Evolutionary conservation across 1,140 invertebrate genomes (phyloP).

Genomic region (Aphis craccivora): DNA sequence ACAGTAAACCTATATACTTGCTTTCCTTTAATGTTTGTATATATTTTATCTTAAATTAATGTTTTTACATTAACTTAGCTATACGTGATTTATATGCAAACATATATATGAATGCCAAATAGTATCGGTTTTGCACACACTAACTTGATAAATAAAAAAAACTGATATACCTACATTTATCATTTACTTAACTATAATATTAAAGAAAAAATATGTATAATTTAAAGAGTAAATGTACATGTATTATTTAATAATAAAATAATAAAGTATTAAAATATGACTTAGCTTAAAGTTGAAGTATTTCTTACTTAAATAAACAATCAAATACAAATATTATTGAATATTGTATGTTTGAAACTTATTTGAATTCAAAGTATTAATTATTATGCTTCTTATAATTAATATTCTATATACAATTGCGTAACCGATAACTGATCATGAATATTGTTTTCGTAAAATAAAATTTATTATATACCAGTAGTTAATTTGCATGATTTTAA

Average conservation of each 20-base stretch:
- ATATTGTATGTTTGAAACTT: not conserved
- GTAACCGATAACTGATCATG: not conserved
- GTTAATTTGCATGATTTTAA: no score
- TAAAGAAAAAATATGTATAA: not conserved
- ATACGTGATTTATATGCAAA: constrained; percentile 14
- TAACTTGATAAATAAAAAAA: not conserved
- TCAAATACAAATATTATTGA: not conserved
- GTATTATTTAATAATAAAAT: not conserved
- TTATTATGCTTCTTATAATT: not conserved
- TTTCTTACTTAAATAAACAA: not conserved
- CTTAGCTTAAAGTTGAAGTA: not conserved
- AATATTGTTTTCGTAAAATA: not conserved
- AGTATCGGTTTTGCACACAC: not conserved
- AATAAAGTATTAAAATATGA: not conserved
- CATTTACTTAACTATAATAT: not conserved
- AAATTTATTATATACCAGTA: not conserved
- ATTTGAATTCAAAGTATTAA: not conserved
- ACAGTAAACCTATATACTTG: not conserved
- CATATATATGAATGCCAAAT: not conserved
- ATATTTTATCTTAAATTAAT: not conserved
- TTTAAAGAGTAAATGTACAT: not conserved
- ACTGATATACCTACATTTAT: not conserved
- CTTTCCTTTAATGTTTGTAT: not conserved
- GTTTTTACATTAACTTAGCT: not conserved
- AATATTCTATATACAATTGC: not conserved